Base-by-base conservation (phyloP, 2,888 invertebrate genomes). In the Chrysina gloriosa region DNA sequence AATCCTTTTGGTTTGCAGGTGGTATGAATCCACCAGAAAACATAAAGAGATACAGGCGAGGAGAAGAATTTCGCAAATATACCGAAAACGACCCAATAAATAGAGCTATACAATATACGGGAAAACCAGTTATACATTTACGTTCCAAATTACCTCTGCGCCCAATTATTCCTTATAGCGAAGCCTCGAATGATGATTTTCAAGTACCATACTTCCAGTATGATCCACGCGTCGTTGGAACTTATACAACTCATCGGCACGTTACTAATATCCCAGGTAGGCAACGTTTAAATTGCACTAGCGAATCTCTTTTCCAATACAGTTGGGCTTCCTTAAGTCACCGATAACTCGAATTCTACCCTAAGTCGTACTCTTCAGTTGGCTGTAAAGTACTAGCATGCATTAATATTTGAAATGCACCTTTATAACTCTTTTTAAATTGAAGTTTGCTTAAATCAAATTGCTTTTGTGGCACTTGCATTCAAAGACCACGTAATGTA, bases 1-100 rank as follows among this genome's bases (percentile, higher is more conserved):
- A 95, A 85, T 92, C 95, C 23, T 94, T 92, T 82, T 97, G 97
- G 97, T 87, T 88, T 77, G 88, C 89, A 34, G 94, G 94, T 61
- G 93, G 93, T 61, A 87, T 92, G 73, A 81, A 88, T 69, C 86
- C 90, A 0, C 86, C 90, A 0, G 77, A 80, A 42, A 76, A 74
- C 0, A 76, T 84, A 1, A 84, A 83, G 69, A 85, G 86, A 68
- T 79, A 82, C 36, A 74, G 79, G 39, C 69, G 67, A 67, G 73
- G 74, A 6, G 25, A 63, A n/a, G 65, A 70, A 23, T 85, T 83
- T 83, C 76, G 83, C 3, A 85, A 85, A 75, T 78, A 84, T 0
- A 79, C 80, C 21, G 81, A 82, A 1, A 73, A 89, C 70, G 88
- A 89, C 52, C 86, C 88, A 1, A 77, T 89, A 3, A 88, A 93